A percentile compares a stretch with the other conserved stretches of the same genome.
Evolutionary conservation across 2,113 vertebrate species (phyloP).

Genomic region (Podarcis cretensis): DNA sequence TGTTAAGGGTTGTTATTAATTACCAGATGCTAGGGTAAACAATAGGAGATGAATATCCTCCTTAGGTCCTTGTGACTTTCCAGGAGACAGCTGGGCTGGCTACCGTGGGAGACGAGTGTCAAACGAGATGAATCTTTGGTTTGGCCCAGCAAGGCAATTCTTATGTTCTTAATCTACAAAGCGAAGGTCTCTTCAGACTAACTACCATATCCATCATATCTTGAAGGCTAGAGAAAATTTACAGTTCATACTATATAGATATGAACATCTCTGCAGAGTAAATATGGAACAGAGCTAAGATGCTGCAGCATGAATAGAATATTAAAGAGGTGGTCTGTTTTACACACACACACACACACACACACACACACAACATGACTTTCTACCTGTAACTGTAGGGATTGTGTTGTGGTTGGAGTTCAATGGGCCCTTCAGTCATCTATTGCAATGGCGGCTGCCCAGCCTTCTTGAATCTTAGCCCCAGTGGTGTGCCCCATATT

Average conservation of each 20-base stretch:
- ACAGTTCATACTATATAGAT: background rate
- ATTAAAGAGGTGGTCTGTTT: background rate
- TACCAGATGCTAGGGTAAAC: background rate
- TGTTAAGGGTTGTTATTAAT: background rate
- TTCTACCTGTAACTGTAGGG: no score
- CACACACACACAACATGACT: no score
- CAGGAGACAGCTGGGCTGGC: background rate
- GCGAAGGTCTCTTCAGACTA: conserved; percentile 10
- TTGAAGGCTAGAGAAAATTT: background rate
- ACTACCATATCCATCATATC: conserved; percentile 19
- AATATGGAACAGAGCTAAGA: conserved; percentile 9
- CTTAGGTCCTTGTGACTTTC: background rate
- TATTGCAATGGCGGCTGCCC: background rate
- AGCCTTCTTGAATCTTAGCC: background rate
- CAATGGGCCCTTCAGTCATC: background rate
- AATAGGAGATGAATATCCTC: background rate
- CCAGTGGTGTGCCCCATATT: background rate
- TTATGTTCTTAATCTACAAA: conserved; percentile 6
- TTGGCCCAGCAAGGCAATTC: background rate
- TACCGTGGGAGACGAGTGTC: background rate
- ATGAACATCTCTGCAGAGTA: conserved; percentile 14
- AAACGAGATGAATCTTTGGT: conserved; percentile 4
- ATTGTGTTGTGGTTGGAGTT: background rate
- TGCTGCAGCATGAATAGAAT: background rate
- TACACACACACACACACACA: background rate